phyloP scores from a whole-genome alignment of 2,888 invertebrate genomes.

The Mythimna albipuncta region DNA sequence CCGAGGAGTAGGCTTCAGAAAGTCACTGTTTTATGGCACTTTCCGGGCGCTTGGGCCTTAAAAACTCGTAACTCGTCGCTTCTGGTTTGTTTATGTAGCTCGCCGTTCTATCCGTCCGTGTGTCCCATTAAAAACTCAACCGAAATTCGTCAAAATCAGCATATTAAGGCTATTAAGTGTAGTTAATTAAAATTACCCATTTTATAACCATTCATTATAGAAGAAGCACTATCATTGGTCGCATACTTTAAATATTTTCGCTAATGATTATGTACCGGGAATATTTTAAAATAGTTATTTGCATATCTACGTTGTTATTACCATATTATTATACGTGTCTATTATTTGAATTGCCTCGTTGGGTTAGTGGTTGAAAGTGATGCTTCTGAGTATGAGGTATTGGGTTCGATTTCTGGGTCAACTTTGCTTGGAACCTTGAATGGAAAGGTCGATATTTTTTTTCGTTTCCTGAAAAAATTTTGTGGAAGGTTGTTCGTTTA shows the following conservation, averaged over 20 bases:
- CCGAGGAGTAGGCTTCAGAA: too few relatives aligned
- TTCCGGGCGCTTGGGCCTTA: too few relatives aligned
- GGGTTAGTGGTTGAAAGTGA: background rate
- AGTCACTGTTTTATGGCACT: too few relatives aligned
- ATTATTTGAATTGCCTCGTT: background rate
- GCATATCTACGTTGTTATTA: constrained; percentile 30
- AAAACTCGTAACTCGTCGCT: too few relatives aligned
- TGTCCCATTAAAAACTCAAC: constrained; percentile 34
- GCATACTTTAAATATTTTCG: constrained; percentile 45
- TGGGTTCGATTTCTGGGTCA: background rate
- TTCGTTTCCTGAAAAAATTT: too few relatives aligned
- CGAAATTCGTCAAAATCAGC: constrained; percentile 52
- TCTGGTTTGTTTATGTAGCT: background rate
- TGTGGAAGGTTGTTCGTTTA: too few relatives aligned
- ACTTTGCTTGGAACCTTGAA: too few relatives aligned
- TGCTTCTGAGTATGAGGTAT: background rate
- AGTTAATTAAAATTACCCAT: constrained; percentile 58
- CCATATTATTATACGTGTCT: constrained; percentile 9
- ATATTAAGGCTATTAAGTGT: constrained; percentile 48
- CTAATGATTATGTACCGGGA: constrained; percentile 58
- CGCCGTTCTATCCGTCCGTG: background rate
- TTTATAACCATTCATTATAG: constrained; percentile 15
- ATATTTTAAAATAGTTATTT: constrained; percentile 36
- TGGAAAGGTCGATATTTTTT: too few relatives aligned
- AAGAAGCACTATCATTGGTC: constrained; percentile 20